Evolutionary conservation across 1,140 invertebrate species (phyloP).

Genomic region (Philopotamus ludificatus): DNA sequence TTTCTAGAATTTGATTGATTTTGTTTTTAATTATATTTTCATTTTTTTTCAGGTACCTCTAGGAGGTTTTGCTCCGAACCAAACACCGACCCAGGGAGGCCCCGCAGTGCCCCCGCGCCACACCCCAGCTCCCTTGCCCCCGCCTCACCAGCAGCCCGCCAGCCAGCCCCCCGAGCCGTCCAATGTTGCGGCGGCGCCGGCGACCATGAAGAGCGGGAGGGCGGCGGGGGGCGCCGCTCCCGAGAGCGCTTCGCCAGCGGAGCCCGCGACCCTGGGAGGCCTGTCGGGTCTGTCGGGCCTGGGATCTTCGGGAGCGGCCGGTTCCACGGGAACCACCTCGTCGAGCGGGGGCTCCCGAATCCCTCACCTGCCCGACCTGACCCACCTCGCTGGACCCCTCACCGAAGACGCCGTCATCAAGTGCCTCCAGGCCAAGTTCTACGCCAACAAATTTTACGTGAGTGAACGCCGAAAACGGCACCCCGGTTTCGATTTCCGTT

Average conservation of each 20-base stretch:
- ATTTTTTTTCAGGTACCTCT: slow-evolving; percentile 30
- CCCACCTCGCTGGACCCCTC: slow-evolving; percentile 85
- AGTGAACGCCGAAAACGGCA: slow-evolving; percentile 51
- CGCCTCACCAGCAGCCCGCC: slow-evolving; percentile 26
- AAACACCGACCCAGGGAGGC: slow-evolving; percentile 27
- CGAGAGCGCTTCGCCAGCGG: slow-evolving; percentile 22
- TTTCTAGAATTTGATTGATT: no score
- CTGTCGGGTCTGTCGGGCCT: slow-evolving; percentile 43
- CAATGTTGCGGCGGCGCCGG: slow-evolving; percentile 6
- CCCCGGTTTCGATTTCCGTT: not conserved
- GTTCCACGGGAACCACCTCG: slow-evolving; percentile 45
- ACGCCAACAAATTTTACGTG: slow-evolving; percentile 84
- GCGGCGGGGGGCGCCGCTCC: slow-evolving; percentile 40
- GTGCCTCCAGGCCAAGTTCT: slow-evolving; percentile 85
- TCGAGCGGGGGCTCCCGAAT: slow-evolving; percentile 52
- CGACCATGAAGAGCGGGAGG: slow-evolving; percentile 19
- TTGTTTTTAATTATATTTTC: no score
- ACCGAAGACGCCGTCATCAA: slow-evolving; percentile 92
- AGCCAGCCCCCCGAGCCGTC: slow-evolving; percentile 25
- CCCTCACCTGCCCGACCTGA: slow-evolving; percentile 68
- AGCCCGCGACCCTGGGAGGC: slow-evolving; percentile 43
- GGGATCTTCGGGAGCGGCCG: slow-evolving; percentile 44
- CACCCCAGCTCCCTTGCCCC: slow-evolving; percentile 34
- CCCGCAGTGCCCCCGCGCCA: slow-evolving; percentile 34
- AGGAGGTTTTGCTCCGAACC: slow-evolving; percentile 33